Conservation (phyloP, 2,797 vertebrate species). For the Pyrocephalus nanus region DNA sequence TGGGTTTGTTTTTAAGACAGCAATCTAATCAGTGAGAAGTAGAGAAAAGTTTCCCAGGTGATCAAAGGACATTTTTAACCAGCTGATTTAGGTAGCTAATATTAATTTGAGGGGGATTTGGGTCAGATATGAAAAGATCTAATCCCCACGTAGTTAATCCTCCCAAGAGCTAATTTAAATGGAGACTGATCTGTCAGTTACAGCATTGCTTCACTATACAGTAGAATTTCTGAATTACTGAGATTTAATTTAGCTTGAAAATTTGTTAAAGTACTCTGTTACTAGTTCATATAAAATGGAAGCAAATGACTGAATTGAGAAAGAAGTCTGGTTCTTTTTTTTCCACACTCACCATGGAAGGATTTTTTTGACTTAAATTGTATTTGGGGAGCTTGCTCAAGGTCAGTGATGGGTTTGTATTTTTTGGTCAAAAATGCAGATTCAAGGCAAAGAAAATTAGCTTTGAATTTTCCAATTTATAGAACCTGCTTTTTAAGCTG, state of each 20-base stretch:
- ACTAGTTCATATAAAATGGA: background rate
- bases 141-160: conserved; percentile 41
- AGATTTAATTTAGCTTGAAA: conserved; percentile 48
- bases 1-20: background rate
- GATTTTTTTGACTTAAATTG: background rate
- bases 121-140: conserved; percentile 60
- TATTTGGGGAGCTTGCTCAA: background rate
- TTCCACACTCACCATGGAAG: background rate
- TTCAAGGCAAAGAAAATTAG: background rate
- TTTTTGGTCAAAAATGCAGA: background rate
- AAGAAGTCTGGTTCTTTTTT: background rate
- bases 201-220: background rate
- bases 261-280: conserved; percentile 32
- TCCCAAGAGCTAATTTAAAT: conserved; percentile 45
- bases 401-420: background rate
- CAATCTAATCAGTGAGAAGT: background rate
- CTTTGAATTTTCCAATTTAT: background rate
- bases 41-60: conserved; percentile 27
- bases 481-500: background rate
- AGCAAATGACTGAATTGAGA: background rate
- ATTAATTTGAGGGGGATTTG: background rate
- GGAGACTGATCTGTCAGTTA: conserved; percentile 44
- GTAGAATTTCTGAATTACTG: conserved; percentile 31
- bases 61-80: conserved; percentile 40
- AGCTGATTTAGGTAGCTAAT: background rate